Conservation (phyloP, 1,140 invertebrate genomes). For the Scaptomyza hsui region DNA sequence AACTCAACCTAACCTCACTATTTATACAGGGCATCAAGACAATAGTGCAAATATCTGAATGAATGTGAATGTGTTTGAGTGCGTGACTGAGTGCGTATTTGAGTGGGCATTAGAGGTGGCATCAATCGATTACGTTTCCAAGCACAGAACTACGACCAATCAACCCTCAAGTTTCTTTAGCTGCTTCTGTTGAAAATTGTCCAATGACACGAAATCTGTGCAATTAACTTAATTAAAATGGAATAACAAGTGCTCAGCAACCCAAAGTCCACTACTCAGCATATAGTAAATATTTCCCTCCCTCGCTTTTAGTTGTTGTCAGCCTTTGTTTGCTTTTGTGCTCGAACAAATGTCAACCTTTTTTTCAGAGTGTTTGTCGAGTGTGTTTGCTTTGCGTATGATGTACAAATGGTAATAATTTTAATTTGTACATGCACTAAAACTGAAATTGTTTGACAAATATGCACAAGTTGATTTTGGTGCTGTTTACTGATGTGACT, state of each 20-base stretch:
- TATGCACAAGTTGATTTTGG: slow-evolving; percentile 52
- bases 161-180: slow-evolving; percentile 30
- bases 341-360: slow-evolving; percentile 74
- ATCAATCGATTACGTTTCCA: slow-evolving; percentile 58
- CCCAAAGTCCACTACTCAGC: slow-evolving; percentile 20
- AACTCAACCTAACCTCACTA: too few relatives aligned
- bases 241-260: slow-evolving; percentile 77
- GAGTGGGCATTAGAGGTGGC: slow-evolving; percentile 50
- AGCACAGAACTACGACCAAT: neutral
- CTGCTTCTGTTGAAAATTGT: slow-evolving; percentile 8
- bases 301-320: neutral
- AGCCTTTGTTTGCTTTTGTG: slow-evolving; percentile 68
- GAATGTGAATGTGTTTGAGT: slow-evolving; percentile 18
- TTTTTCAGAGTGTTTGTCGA: slow-evolving; percentile 49
- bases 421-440: slow-evolving; percentile 73
- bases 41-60: slow-evolving; percentile 22
- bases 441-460: slow-evolving; percentile 66
- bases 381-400: slow-evolving; percentile 53
- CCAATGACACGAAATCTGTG: slow-evolving; percentile 72
- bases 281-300: neutral
- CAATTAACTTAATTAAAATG: slow-evolving; percentile 83
- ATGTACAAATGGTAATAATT: slow-evolving; percentile 62
- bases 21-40: slow-evolving; percentile 3
- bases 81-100: slow-evolving; percentile 42
- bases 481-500: slow-evolving; percentile 59